Evolutionary conservation across 2,797 vertebrate genomes (phyloP).

Genomic region (Serranus cabrilla): DNA sequence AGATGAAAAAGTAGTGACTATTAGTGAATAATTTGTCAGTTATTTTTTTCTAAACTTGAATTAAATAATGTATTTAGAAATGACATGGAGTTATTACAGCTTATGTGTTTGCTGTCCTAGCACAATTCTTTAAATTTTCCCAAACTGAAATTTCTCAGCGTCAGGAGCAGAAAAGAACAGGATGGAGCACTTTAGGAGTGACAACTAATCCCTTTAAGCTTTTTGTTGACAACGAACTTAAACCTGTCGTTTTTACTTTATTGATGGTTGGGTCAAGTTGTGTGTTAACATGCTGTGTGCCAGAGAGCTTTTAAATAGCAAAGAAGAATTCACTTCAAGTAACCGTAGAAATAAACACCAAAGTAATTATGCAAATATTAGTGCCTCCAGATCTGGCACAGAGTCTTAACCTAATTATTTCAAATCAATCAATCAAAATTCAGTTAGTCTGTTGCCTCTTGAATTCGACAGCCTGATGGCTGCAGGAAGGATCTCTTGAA

Average conservation of each 20-base stretch:
- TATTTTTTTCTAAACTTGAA: not conserved
- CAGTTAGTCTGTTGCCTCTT: too few species aligned
- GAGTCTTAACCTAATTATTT: not conserved
- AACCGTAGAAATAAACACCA: not conserved
- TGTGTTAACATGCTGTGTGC: not conserved
- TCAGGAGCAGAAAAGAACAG: not conserved
- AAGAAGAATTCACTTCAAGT: not conserved
- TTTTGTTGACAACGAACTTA: not conserved
- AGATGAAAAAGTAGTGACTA: too few species aligned
- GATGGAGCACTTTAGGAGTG: not conserved
- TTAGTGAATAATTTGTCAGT: too few species aligned
- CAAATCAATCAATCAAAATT: too few species aligned
- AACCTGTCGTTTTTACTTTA: not conserved
- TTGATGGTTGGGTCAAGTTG: not conserved
- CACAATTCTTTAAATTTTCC: not conserved
- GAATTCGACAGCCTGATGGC: too few species aligned
- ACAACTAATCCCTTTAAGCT: not conserved
- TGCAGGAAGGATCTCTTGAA: too few species aligned
- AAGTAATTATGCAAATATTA: not conserved
- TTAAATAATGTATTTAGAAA: not conserved
- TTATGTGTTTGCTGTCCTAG: too few species aligned
- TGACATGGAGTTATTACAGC: not conserved
- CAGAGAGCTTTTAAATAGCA: not conserved
- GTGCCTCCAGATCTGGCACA: not conserved
- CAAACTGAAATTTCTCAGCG: not conserved